Evolutionary conservation across 2,888 invertebrate genomes (phyloP).

Genomic region (Cetonia aurata): DNA sequence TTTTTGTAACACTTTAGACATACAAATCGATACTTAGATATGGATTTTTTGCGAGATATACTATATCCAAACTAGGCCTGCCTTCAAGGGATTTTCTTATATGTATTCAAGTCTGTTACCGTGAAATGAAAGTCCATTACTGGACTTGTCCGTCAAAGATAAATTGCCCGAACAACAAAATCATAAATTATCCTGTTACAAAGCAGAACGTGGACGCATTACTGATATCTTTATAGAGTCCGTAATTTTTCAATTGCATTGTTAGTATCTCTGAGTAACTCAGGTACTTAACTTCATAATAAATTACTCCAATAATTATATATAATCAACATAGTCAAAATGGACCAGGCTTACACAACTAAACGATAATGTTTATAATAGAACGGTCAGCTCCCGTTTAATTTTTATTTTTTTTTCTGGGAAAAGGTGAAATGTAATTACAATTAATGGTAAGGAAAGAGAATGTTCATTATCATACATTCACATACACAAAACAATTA

Average conservation of each 20-base stretch:
- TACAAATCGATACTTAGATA: neutral
- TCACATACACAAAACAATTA: too few species aligned
- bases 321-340: neutral
- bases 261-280: neutral
- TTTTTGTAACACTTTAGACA: too few species aligned
- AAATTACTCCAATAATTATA: constrained; percentile 11
- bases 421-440: too few species aligned
- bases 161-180: constrained; percentile 17
- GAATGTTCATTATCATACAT: too few species aligned
- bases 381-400: too few species aligned
- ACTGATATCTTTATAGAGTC: constrained; percentile 25
- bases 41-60: neutral
- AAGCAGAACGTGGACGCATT: constrained; percentile 27
- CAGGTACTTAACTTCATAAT: neutral
- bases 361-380: too few species aligned
- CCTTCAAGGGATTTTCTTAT: constrained; percentile 27
- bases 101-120: neutral
- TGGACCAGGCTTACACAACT: too few species aligned
- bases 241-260: constrained; percentile 32
- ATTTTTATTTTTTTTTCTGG: too few species aligned
- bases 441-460: too few species aligned
- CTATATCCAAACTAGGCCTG: neutral
- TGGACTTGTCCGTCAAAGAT: constrained; percentile 29
- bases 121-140: constrained; percentile 15
- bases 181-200: constrained; percentile 30